phyloP scores from a whole-genome alignment of 2,797 vertebrate species.

The Lutjanus argentimaculatus region DNA sequence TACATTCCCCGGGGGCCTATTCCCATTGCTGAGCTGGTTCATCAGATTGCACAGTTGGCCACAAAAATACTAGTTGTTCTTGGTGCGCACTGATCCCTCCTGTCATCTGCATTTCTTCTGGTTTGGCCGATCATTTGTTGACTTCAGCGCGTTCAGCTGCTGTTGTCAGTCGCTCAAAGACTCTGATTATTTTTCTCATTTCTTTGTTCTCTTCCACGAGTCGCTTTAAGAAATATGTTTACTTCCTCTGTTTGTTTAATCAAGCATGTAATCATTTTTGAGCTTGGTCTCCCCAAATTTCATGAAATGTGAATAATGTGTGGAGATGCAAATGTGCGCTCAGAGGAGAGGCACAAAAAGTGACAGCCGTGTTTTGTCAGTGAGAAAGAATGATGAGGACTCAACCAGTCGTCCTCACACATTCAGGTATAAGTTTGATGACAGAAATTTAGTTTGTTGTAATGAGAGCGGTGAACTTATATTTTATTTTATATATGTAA shows the following conservation, averaged over 20 bases:
- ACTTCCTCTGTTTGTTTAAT: constrained; percentile 38
- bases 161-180: constrained; percentile 41
- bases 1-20: constrained; percentile 24
- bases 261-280: constrained; percentile 28
- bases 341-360: not conserved
- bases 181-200: not conserved
- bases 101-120: constrained; percentile 59
- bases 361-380: not conserved
- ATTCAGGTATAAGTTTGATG: not conserved
- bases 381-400: not conserved
- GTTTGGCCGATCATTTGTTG: constrained; percentile 68
- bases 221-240: constrained; percentile 15
- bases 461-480: not conserved
- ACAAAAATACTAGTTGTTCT: constrained; percentile 61
- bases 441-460: not conserved
- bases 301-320: constrained; percentile 36
- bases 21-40: constrained; percentile 28
- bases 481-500: not conserved
- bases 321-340: constrained; percentile 28
- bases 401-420: not conserved
- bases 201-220: constrained; percentile 24
- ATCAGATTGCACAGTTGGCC: constrained; percentile 51
- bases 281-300: constrained; percentile 12
- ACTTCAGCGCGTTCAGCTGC: constrained; percentile 48
- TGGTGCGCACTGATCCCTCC: constrained; percentile 24